Percentiles rank a stretch among this genome's conserved stretches.
Evolutionary conservation across 2,888 invertebrate species (phyloP).

Genomic region (Macropis europaea): DNA sequence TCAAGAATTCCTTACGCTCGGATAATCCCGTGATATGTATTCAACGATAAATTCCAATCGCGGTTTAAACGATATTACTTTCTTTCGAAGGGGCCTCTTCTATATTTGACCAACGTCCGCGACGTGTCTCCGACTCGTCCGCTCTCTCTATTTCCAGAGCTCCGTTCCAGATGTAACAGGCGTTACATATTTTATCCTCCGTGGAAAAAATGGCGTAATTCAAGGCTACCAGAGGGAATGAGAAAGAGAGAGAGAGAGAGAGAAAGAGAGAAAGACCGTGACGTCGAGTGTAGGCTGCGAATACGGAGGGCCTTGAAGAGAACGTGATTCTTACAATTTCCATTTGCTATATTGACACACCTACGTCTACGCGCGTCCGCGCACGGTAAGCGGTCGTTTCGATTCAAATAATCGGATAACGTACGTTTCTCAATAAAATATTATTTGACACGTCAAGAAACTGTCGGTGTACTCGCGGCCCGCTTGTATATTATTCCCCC

Average conservation of each 20-base stretch:
- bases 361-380: slow-evolving; percentile 48
- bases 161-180: slow-evolving; percentile 56
- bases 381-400: slow-evolving; percentile 38
- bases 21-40: slow-evolving; percentile 40
- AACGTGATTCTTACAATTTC: slow-evolving; percentile 45
- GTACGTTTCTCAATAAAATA: slow-evolving; percentile 54
- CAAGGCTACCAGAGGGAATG: slow-evolving; percentile 49
- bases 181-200: slow-evolving; percentile 58
- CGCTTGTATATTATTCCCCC: slow-evolving; percentile 22
- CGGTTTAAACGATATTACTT: slow-evolving; percentile 3
- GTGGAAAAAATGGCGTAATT: slow-evolving; percentile 48
- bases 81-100: not conserved
- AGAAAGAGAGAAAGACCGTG: not conserved
- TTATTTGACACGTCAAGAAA: slow-evolving; percentile 29
- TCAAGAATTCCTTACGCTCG: slow-evolving; percentile 5
- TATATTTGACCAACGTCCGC: slow-evolving; percentile 32
- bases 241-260: not conserved
- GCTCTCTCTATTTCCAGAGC: slow-evolving; percentile 39
- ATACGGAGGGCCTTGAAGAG: slow-evolving; percentile 44
- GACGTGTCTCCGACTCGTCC: slow-evolving; percentile 14
- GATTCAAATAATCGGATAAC: slow-evolving; percentile 55
- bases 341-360: slow-evolving; percentile 49
- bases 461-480: not conserved
- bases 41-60: slow-evolving; percentile 9
- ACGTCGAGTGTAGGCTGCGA: slow-evolving; percentile 51